These are phyloP conservation scores for Gadopsis bispinosus DNA, from an alignment of 2,797 vertebrate genomes.

Conservation along the genomic window DNA sequence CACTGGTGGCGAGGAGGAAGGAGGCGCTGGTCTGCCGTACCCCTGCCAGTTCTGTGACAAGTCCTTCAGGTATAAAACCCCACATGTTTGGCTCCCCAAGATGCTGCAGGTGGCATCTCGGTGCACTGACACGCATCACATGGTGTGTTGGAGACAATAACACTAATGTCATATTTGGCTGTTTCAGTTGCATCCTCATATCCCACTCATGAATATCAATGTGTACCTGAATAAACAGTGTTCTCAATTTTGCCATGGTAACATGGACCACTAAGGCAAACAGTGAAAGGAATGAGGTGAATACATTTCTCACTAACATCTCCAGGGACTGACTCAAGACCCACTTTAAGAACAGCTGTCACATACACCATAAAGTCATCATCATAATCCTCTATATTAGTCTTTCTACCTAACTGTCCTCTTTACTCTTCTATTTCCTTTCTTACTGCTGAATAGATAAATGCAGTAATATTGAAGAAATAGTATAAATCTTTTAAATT, in stretches of 20 bases:
- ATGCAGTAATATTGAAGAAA: not conserved
- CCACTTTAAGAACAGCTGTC: conserved; percentile 75
- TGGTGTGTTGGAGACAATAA: not conserved
- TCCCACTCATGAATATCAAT: conserved; percentile 46
- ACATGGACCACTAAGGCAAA: conserved; percentile 56
- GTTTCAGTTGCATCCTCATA: conserved; percentile 26
- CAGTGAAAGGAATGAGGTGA: conserved; percentile 67
- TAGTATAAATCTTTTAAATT: too few relatives aligned
- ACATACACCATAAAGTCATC: conserved; percentile 63
- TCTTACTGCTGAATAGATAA: not conserved
- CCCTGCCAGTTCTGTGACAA: conserved; percentile 99
- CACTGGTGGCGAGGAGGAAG: conserved; percentile 95
- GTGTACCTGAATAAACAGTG: conserved; percentile 47
- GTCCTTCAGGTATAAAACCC: conserved; percentile 89
- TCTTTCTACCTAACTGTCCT: conserved; percentile 12
- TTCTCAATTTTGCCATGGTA: conserved; percentile 58
- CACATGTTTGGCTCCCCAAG: not conserved
- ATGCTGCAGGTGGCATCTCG: conserved; percentile 10
- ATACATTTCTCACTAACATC: conserved; percentile 65
- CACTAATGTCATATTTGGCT: conserved; percentile 30
- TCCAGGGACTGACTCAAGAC: conserved; percentile 57
- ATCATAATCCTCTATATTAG: conserved; percentile 42
- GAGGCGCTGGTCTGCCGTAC: conserved; percentile 97
- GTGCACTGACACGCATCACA: not conserved
- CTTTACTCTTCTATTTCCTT: not conserved